A percentile compares a stretch with the other conserved stretches of the same genome.
These are phyloP conservation scores for Leptodactylus fuscus DNA, from an alignment of 2,113 vertebrate genomes.

Conservation along the genomic window DNA sequence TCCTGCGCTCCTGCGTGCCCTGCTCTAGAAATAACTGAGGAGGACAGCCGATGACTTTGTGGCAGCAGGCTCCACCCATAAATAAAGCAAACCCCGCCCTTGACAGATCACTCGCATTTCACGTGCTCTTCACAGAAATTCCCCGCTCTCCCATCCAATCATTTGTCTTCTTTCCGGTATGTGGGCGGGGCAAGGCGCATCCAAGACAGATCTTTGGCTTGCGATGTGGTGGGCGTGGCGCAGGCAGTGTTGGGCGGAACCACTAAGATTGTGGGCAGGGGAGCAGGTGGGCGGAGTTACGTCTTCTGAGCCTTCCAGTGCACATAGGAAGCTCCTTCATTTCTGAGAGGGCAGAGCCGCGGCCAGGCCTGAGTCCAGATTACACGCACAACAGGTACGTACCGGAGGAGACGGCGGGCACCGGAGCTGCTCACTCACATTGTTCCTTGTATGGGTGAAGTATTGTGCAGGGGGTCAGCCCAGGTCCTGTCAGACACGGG, in stretches of 20 bases:
- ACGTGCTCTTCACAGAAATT: conserved; percentile 1
- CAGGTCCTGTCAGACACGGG: not conserved
- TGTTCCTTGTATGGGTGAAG: not conserved
- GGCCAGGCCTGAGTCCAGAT: not conserved
- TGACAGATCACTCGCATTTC: not conserved
- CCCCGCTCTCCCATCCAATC: not conserved
- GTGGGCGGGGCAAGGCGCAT: not conserved
- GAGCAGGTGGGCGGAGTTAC: conserved; percentile 1
- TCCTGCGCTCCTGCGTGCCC: no score
- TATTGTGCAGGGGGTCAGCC: not conserved
- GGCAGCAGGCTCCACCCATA: not conserved
- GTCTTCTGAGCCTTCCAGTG: not conserved
- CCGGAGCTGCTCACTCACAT: accelerated
- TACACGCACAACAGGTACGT: not conserved
- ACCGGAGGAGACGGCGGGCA: not conserved
- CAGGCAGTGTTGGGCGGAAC: not conserved
- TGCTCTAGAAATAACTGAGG: not conserved
- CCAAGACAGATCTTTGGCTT: not conserved
- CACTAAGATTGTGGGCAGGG: not conserved
- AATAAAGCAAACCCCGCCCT: not conserved
- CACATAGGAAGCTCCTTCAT: not conserved
- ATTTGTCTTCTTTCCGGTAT: not conserved
- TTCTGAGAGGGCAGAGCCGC: not conserved
- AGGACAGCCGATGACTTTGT: not conserved
- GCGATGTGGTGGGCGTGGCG: not conserved